A percentile compares a stretch with the other conserved stretches of the same genome.
These are phyloP conservation scores for Melanotaenia nigrans DNA, from an alignment of 2,797 vertebrate species.

Conservation along the genomic window DNA sequence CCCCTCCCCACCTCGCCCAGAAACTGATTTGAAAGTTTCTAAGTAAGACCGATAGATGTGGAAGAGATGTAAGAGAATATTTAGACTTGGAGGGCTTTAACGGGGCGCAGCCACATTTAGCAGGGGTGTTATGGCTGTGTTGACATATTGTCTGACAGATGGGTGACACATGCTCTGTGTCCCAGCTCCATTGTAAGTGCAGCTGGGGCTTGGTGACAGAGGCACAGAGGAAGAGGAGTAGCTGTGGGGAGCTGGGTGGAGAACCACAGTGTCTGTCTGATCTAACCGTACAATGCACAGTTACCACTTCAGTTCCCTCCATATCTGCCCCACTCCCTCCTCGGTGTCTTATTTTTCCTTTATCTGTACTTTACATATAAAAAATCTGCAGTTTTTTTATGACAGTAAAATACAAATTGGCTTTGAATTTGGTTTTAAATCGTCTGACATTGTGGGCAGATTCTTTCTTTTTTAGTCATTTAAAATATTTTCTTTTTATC, in stretches of 20 bases:
- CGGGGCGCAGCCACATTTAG: conserved; percentile 45
- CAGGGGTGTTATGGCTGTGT: conserved; percentile 40
- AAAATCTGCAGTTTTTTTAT: not conserved
- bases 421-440: too few species aligned
- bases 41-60: conserved; percentile 1
- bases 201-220: conserved; percentile 37
- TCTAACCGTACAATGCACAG: conserved; percentile 32
- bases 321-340: not conserved
- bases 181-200: conserved; percentile 46
- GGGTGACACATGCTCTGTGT: conserved; percentile 66
- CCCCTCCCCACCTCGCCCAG: not conserved
- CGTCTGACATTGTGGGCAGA: too few species aligned
- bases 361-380: not conserved
- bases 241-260: conserved; percentile 29
- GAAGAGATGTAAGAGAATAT: conserved; percentile 5
- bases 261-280: conserved; percentile 30
- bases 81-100: conserved; percentile 8
- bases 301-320: conserved; percentile 16
- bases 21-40: not conserved
- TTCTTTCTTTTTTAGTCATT: too few species aligned
- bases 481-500: too few species aligned
- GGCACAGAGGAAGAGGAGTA: conserved; percentile 20
- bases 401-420: too few species aligned
- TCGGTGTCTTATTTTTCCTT: conserved; percentile 2
- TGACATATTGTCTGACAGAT: conserved; percentile 75